These are phyloP conservation scores for Trypoxylon attenuatum DNA, from an alignment of 2,888 invertebrate species.

Conservation along the genomic window DNA sequence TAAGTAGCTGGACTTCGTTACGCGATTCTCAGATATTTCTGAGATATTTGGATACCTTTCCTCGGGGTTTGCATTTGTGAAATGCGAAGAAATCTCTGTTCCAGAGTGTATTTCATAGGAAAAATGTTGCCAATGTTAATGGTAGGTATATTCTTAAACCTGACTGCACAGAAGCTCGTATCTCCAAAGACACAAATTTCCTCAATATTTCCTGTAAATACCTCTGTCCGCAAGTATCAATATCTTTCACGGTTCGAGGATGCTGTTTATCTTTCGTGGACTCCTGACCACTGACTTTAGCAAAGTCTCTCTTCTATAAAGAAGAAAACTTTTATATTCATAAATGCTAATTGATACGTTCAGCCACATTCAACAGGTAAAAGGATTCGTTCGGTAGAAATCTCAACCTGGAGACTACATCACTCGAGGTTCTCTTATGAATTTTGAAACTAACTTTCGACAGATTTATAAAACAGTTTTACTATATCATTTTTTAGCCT, in stretches of 20 bases:
- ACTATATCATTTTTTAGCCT: too few species aligned
- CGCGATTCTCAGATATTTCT: background rate
- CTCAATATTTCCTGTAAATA: background rate
- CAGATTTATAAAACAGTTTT: too few species aligned
- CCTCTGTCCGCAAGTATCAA: background rate
- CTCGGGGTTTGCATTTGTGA: too few species aligned
- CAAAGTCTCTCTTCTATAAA: background rate
- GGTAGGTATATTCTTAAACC: background rate
- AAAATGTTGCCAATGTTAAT: background rate
- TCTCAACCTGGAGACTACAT: too few species aligned
- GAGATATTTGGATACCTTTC: background rate
- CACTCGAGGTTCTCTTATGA: too few species aligned
- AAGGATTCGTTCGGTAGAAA: background rate
- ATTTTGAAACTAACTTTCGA: too few species aligned
- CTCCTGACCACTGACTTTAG: background rate
- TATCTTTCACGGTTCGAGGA: background rate
- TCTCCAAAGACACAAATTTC: background rate
- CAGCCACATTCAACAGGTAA: background rate
- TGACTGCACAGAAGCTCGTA: background rate
- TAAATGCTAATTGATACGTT: slow-evolving; percentile 4
- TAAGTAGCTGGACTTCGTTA: background rate
- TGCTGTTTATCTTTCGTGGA: background rate
- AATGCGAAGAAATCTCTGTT: background rate
- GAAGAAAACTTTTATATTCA: background rate
- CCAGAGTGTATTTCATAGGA: background rate